Evolutionary conservation across 2,888 invertebrate species (phyloP), one percentile per base, ranked within the genome.

Genomic region (Dugesia japonica): DNA sequence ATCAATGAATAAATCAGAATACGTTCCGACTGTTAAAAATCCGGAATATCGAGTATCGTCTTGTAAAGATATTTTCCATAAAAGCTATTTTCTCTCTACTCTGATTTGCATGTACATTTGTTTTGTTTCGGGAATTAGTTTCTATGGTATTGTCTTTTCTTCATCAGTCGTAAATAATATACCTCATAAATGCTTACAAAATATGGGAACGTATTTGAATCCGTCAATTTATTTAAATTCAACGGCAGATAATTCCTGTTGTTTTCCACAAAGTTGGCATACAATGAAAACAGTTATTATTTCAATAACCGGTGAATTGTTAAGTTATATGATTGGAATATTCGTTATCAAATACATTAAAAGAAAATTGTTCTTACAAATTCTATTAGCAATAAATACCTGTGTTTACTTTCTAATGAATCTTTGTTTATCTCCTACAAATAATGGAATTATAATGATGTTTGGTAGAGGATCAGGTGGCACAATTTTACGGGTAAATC

Each of bases 391-490:
- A n/a, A 56, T 56, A 20, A 56, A 56, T 56, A n/a, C 56, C 56
- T 9, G 20, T 23, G 56, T 56, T 1, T 56, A 9, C n/a, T 56
- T 56, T 20, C 23, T 56, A n/a, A 56, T 56, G 23, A 56, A 56
- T 56, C 17, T 56, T 9, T 56, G 56, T n/a, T 23, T 56, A 7
- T 56, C 56, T 56, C 56, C 56, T n/a, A 56, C 56, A 9, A 1
- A 56, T 56, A 56, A n/a, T 56, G 56, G 56, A n/a, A 56, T 56
- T 13, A 9, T 56, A 56, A 56, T 56, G 56, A 56, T 56, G 56
- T 56, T 56, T n/a, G 56, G 56, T 9, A n/a, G 56, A n/a, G 56
- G 56, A 13, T 56, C 56, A n/a, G 56, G 56, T 23, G 56, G 56
- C 1, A 20, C 23, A 56, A 23, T 56, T 56, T 56, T 56, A n/a